Evolutionary conservation across 2,113 vertebrate genomes (phyloP).

Genomic region (Hystrix brachyura): DNA sequence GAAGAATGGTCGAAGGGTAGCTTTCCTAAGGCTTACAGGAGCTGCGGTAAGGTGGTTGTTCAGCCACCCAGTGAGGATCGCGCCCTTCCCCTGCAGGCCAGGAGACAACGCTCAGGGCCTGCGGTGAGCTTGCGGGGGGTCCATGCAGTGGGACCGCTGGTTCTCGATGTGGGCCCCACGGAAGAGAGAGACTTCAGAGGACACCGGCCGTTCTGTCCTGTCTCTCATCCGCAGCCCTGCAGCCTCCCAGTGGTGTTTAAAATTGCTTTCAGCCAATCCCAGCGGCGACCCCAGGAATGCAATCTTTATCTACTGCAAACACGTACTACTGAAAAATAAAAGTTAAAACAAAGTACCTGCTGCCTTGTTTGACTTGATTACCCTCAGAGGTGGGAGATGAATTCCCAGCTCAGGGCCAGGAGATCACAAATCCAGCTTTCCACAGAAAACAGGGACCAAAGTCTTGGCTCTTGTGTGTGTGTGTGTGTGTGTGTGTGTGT

Average conservation of each 20-base stretch:
- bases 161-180: no score
- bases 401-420: no score
- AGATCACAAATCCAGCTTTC: neutral
- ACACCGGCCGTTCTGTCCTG: fast-evolving
- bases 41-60: neutral
- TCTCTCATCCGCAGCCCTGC: neutral
- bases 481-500: neutral
- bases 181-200: neutral
- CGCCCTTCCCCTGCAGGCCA: fast-evolving
- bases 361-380: no score
- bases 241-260: neutral
- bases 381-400: neutral
- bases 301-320: neutral
- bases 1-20: fast-evolving
- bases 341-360: neutral
- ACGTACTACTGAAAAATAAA: neutral
- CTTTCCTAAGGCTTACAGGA: neutral
- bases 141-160: fast-evolving
- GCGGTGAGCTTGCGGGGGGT: fast-evolving
- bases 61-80: neutral
- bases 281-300: fast-evolving
- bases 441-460: neutral
- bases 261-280: no score
- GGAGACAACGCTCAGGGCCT: fast-evolving
- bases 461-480: no score